Percentiles rank a stretch among this genome's conserved stretches.
phyloP scores from a whole-genome alignment of 2,888 invertebrate species.

The Gymnosoma rotundatum region DNA sequence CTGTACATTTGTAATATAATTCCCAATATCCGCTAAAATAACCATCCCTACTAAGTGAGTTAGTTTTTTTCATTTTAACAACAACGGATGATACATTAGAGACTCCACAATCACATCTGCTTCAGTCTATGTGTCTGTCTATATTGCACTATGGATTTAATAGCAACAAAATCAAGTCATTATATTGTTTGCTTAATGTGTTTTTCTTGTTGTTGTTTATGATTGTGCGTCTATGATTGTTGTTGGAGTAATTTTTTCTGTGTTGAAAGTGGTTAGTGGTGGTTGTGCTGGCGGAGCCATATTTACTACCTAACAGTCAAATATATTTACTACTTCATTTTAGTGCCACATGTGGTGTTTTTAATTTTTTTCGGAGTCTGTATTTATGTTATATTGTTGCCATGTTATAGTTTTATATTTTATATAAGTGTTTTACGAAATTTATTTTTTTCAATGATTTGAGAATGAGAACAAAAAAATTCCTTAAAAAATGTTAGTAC shows the following conservation, averaged over 20 bases:
- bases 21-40: constrained; percentile 42
- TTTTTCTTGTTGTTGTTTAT: constrained; percentile 12
- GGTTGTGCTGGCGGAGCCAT: constrained; percentile 38
- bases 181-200: constrained; percentile 9
- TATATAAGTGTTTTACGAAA: constrained; percentile 30
- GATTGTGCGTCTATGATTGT: background rate
- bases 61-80: background rate
- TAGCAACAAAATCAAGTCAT: constrained; percentile 43
- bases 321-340: constrained; percentile 14
- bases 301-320: constrained; percentile 31
- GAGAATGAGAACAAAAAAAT: background rate
- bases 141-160: constrained; percentile 11
- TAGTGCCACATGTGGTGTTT: constrained; percentile 54
- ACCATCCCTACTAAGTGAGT: background rate
- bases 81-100: constrained; percentile 24
- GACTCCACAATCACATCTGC: constrained; percentile 40
- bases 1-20: constrained; percentile 50
- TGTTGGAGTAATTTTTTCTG: constrained; percentile 34
- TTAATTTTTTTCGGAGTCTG: constrained; percentile 5
- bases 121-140: constrained; percentile 1
- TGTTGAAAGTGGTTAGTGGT: constrained; percentile 23
- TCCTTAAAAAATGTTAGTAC: too few species aligned
- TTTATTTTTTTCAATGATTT: constrained; percentile 6
- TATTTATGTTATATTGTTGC: constrained; percentile 15
- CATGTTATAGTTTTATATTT: background rate